A percentile compares a stretch with the other conserved stretches of the same genome.
Evolutionary conservation across 2,797 vertebrate genomes (phyloP).

Genomic region (Diplodus sargus): DNA sequence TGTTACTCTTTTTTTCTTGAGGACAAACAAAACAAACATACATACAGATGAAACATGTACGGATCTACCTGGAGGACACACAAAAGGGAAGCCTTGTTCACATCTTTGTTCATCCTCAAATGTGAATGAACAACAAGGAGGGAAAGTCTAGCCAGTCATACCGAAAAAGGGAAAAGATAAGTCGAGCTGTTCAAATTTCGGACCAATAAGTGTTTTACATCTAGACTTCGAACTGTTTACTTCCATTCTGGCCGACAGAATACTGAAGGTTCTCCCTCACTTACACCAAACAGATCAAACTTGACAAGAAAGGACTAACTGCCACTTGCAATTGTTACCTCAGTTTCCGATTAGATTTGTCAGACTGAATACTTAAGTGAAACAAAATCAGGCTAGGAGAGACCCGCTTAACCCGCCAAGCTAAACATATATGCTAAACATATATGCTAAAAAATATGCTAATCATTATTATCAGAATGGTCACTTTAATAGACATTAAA

Average conservation of each 20-base stretch:
- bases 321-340: not conserved
- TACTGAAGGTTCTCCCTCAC: not conserved
- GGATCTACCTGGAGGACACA: constrained; percentile 11
- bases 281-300: not conserved
- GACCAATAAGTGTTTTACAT: not conserved
- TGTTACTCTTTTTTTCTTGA: not conserved
- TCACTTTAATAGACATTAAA: not conserved
- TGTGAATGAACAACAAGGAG: constrained; percentile 7
- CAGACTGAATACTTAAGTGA: not conserved
- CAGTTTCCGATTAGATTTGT: not conserved
- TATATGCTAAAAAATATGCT: not conserved
- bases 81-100: constrained; percentile 35
- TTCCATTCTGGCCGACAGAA: not conserved
- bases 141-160: not conserved
- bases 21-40: constrained; percentile 25
- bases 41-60: constrained; percentile 36
- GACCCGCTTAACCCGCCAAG: not conserved
- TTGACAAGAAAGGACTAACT: not conserved
- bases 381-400: not conserved
- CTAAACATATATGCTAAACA: not conserved
- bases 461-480: not conserved
- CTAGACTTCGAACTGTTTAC: not conserved
- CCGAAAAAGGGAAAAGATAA: not conserved
- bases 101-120: constrained; percentile 40
- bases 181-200: not conserved